Evolutionary conservation across 2,113 vertebrate genomes (phyloP).

Genomic region (Tretioscincus oriximinensis): DNA sequence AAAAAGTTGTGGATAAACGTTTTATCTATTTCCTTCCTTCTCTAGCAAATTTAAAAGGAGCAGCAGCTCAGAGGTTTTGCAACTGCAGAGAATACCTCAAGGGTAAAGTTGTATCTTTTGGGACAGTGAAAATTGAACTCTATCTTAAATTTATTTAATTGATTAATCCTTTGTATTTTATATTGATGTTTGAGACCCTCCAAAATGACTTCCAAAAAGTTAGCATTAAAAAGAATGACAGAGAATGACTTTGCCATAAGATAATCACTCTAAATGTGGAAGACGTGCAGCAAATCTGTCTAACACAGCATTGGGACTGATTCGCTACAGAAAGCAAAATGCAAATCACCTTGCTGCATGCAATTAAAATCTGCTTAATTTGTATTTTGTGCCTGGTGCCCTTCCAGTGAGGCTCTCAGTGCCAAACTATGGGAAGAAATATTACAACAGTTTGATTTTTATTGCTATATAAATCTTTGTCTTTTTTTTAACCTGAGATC

Average conservation of each 20-base stretch:
- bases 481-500: not conserved
- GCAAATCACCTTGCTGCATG: slow-evolving; percentile 18
- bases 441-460: slow-evolving; percentile 2
- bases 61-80: no score
- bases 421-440: not conserved
- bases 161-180: no score
- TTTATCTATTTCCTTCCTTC: no score
- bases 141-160: no score
- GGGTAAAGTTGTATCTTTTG: no score
- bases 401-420: slow-evolving; percentile 6
- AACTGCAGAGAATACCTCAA: no score
- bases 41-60: no score
- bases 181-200: not conserved
- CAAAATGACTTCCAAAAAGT: not conserved
- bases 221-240: not conserved
- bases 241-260: not conserved
- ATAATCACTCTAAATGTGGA: not conserved
- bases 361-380: slow-evolving; percentile 17
- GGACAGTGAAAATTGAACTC: no score
- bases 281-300: not conserved
- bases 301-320: not conserved
- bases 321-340: slow-evolving; percentile 3
- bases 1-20: no score
- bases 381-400: slow-evolving; percentile 13
- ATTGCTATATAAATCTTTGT: slow-evolving; percentile 1